Percentiles rank a stretch among this genome's conserved stretches.
Conservation (phyloP, 2,888 invertebrate species). For the Pyrrhopygopsis socrates region DNA sequence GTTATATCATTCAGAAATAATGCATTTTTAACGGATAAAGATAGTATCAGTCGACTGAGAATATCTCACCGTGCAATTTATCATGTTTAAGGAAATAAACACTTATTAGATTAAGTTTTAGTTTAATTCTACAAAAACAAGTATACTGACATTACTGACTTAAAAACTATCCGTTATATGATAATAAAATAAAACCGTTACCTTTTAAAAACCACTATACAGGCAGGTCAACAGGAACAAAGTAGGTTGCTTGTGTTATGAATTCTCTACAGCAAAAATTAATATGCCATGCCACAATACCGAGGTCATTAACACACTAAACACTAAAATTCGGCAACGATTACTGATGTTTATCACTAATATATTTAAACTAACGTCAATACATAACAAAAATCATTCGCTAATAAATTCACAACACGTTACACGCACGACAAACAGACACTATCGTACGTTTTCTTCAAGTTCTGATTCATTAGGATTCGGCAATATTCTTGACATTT, state of each 20-base stretch:
- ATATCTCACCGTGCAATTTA: background rate
- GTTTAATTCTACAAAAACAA: background rate
- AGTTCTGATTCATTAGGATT: conserved; percentile 53
- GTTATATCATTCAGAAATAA: conserved; percentile 34
- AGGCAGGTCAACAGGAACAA: conserved; percentile 93
- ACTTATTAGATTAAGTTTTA: background rate
- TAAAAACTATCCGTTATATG: background rate
- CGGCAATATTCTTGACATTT: conserved; percentile 41
- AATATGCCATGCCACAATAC: conserved; percentile 89
- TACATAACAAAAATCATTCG: conserved; percentile 90
- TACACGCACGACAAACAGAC: conserved; percentile 80
- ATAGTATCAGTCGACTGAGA: background rate
- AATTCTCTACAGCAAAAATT: conserved; percentile 88
- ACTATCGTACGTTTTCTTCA: conserved; percentile 81
- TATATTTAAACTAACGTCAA: conserved; percentile 88
- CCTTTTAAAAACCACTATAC: conserved; percentile 93
- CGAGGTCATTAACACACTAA: conserved; percentile 89
- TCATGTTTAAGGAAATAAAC: background rate
- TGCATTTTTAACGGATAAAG: background rate
- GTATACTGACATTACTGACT: too few relatives aligned
- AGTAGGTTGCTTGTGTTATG: conserved; percentile 90
- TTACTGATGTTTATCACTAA: conserved; percentile 87
- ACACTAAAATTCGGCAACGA: conserved; percentile 88
- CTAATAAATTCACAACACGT: conserved; percentile 93
- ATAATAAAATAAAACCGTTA: conserved; percentile 90